Evolutionary conservation across 2,113 vertebrate species (phyloP).

Genomic region (Platysternon megacephalum): DNA sequence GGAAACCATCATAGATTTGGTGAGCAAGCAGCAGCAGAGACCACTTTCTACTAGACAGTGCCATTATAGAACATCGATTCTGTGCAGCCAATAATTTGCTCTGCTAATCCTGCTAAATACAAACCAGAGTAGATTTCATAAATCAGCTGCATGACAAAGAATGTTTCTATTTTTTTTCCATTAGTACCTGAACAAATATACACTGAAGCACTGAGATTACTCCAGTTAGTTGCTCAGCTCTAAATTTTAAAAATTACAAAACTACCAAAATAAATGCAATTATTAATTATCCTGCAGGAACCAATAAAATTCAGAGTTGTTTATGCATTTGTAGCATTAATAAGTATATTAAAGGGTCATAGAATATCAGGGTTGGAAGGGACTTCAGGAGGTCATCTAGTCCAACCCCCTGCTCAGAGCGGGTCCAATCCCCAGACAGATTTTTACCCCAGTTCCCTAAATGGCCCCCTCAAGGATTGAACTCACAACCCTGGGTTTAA

Average conservation of each 20-base stretch:
- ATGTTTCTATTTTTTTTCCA: background rate
- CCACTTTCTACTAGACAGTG: background rate
- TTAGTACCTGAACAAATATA: background rate
- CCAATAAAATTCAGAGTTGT: background rate
- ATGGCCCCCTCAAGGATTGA: too few relatives aligned
- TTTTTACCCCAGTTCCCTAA: too few relatives aligned
- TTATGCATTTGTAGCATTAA: background rate
- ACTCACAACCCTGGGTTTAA: too few relatives aligned
- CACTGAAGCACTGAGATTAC: background rate
- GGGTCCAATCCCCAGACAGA: too few relatives aligned
- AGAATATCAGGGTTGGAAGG: too few relatives aligned
- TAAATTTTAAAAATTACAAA: rapidly evolving
- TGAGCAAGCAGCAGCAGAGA: background rate
- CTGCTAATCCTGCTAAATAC: background rate
- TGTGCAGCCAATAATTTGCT: background rate
- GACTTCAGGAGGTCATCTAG: too few relatives aligned
- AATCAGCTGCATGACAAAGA: background rate
- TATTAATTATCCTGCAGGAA: background rate
- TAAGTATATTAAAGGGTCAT: background rate
- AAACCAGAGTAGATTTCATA: rapidly evolving
- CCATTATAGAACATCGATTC: background rate
- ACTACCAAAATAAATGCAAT: background rate
- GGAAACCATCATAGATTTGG: background rate
- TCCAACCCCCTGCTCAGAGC: too few relatives aligned
- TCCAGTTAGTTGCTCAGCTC: background rate